Base-by-base conservation (phyloP, 2,113 vertebrate species). In the Sus scrofa region DNA sequence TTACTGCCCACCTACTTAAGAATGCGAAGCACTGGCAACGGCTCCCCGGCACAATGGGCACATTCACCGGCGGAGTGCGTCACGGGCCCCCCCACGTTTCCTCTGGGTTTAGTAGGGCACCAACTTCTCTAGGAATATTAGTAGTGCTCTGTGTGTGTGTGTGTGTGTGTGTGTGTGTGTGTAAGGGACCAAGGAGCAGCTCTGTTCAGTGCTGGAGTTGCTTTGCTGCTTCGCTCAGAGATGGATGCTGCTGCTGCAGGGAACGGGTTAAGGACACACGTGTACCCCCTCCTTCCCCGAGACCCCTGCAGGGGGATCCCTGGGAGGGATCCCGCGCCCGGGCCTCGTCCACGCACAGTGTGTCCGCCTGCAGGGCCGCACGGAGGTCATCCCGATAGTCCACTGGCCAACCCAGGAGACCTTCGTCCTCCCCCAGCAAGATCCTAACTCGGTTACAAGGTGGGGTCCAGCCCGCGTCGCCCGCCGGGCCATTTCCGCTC, bases 341-440 rank as follows among this genome's bases (percentile, higher is more conserved):
- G 98, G 97, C 98, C 78, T 68, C 0, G 0, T 95, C 97, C 97
- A 97, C 32, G 14, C 85, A 50, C 89, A 94, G 94, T 95, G 98
- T 98, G 98, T 97, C 96, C 89, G 96, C 97, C 98, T 83, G 95
- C 95, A 96, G 75, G 94, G 83, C 96, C 96, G 96, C 86, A 3
- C 88, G 5, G 62, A 52, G 91, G 81, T 92, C 63, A 56, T 27
- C 63, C 65, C 52, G 8, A 56, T 20, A 79, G 75, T 27, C 65
- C 73, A 0, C 4, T 20, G 77, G 63, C 82, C 58, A 54, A 37
- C 91, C n/a, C 24, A 2, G 86, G 63, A 44, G 52, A 56, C 68
- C 94, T 78, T 32, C 18, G 27, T 62, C 19, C 44, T 20, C 2
- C 26, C 16, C 8, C 77, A 1, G 32, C 79, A 15, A 16, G 70